phyloP scores from a whole-genome alignment of 1,140 invertebrate species.

The Panagrolaimus sp. region DNA sequence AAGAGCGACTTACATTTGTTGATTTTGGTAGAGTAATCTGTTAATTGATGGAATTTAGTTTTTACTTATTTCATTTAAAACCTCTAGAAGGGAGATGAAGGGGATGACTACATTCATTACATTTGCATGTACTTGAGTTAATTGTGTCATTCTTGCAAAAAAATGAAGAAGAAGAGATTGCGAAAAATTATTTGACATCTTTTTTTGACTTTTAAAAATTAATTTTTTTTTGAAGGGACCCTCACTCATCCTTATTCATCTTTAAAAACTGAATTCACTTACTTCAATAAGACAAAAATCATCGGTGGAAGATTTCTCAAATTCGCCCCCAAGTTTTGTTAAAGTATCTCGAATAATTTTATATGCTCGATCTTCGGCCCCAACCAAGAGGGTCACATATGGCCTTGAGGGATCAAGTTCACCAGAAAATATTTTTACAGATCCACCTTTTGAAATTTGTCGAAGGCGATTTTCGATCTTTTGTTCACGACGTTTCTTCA shows the following conservation, averaged over 20 bases:
- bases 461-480: conserved; percentile 92
- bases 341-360: conserved; percentile 90
- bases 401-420: conserved; percentile 90
- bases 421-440: conserved; percentile 94
- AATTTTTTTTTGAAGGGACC: not conserved
- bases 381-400: conserved; percentile 92
- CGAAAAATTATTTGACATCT: not conserved
- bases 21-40: not conserved
- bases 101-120: not conserved
- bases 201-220: conserved; percentile 2
- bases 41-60: conserved; percentile 13
- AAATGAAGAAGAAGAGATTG: not conserved
- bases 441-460: conserved; percentile 82
- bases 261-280: conserved; percentile 10
- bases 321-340: conserved; percentile 77
- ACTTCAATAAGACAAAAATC: conserved; percentile 90
- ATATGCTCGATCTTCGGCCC: conserved; percentile 81
- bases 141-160: not conserved
- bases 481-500: conserved; percentile 89
- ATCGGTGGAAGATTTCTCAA: conserved; percentile 77
- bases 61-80: not conserved
- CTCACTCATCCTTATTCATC: not conserved
- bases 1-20: not conserved
- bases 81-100: not conserved
- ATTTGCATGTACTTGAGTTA: not conserved